A percentile compares a stretch with the other conserved stretches of the same genome.
These are phyloP conservation scores for Crenichthys baileyi DNA, from an alignment of 2,797 vertebrate genomes.

Conservation along the genomic window DNA sequence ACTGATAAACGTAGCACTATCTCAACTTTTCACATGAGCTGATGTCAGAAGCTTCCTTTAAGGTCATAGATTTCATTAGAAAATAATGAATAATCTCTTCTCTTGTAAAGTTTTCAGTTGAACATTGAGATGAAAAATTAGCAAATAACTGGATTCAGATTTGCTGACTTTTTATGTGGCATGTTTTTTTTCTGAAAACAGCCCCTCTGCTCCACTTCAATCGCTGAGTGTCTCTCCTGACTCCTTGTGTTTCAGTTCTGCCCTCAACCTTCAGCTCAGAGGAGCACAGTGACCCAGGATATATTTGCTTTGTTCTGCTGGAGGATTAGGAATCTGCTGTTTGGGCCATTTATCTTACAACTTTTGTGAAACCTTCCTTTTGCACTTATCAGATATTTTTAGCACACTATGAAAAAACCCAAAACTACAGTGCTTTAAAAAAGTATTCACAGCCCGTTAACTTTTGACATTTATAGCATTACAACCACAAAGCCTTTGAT, in stretches of 20 bases:
- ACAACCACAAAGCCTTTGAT: too few species aligned
- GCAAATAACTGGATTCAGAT: not conserved
- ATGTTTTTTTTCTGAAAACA: not conserved
- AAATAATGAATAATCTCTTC: not conserved
- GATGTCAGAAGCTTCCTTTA: not conserved
- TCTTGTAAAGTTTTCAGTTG: not conserved
- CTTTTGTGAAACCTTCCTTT: not conserved
- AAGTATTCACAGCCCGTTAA: not conserved
- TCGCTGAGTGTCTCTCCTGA: not conserved
- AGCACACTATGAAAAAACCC: not conserved
- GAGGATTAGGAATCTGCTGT: not conserved
- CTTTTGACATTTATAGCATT: too few species aligned
- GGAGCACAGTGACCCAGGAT: not conserved
- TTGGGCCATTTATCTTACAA: too few species aligned
- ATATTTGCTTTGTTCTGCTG: not conserved
- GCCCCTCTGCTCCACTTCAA: not conserved
- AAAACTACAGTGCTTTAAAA: not conserved
- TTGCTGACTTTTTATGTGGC: not conserved
- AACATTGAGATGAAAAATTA: not conserved
- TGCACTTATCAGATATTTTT: not conserved
- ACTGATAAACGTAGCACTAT: not conserved
- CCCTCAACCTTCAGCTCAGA: conserved; percentile 1
- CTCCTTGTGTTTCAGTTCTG: not conserved
- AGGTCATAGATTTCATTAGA: not conserved
- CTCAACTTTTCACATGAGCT: not conserved